Evolutionary conservation across 2,113 vertebrate species (phyloP).

Genomic region (Percina caprodes): DNA sequence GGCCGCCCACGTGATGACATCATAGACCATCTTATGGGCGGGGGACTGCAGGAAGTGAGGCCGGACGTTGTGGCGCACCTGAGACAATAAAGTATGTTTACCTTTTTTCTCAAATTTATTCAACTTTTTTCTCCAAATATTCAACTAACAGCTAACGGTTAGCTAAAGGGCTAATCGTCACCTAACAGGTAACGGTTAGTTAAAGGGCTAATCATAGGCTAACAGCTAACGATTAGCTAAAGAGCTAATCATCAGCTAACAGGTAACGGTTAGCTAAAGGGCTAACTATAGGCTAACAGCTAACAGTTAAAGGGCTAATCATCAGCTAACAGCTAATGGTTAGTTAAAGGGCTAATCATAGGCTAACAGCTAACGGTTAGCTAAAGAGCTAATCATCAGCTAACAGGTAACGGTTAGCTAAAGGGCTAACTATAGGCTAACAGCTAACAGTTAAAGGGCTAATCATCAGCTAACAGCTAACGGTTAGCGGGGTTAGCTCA

Average conservation of each 20-base stretch:
- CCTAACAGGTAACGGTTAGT: no score
- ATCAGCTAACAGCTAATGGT: background rate
- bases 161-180: no score
- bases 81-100: slow-evolving; percentile 22
- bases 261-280: no score
- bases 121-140: rapidly evolving
- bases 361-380: background rate
- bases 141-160: no score
- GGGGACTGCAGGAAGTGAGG: slow-evolving; percentile 88
- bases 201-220: no score
- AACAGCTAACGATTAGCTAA: no score
- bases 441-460: background rate
- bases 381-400: background rate
- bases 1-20: slow-evolving; percentile 89
- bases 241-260: no score
- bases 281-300: no score
- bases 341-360: background rate
- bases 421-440: background rate
- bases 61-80: slow-evolving; percentile 92
- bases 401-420: background rate
- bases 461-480: background rate
- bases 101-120: no score
- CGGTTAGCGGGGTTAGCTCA: slow-evolving; percentile 74
- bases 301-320: background rate
- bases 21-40: slow-evolving; percentile 88